Evolutionary conservation across 2,888 invertebrate species (phyloP), one percentile per base, ranked within the genome.

Genomic region (Thysanoteuthis rhombus): DNA sequence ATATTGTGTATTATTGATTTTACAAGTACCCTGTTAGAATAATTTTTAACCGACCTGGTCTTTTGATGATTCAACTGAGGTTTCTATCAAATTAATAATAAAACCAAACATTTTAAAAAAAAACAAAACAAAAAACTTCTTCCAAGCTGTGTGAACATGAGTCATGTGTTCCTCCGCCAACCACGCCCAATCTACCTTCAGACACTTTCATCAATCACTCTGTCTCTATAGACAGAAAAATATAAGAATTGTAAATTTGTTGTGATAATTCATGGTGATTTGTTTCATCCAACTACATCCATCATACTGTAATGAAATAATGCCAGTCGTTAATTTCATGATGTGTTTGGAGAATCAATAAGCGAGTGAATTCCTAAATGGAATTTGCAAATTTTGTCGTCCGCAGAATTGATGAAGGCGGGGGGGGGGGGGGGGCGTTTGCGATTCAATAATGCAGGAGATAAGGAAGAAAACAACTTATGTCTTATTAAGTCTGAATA

Each of bases 281-380:
- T n/a, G 75, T 75, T 75, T n/a, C 75, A 75, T 75, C n/a, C 16
- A 36, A n/a, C n/a, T 36, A 75, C 75, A 75, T 75, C 12, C 75
- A 75, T 75, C 75, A 75, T 75, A 28, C 75, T 19, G 19, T 75
- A n/a, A 75, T 75, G n/a, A 75, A 75, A 75, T 75, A 75, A 75
- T 75, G n/a, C n/a, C n/a, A 75, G n/a, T n/a, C 75, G n/a, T 75
- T 75, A 75, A 75, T 75, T 75, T 75, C 75, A 75, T 75, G 75
- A 75, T 75, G 75, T 4, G n/a, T 75, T 75, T 75, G n/a, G n/a
- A 12, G n/a, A 75, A 75, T 75, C 75, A n/a, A n/a, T 75, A n/a
- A 75, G n/a, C 75, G 36, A n/a, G 75, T 10, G 36, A 75, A 75
- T 75, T 75, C 16, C 75, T n/a, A 75, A n/a, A 36, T 75, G n/a